These are phyloP conservation scores for Magallana ariakensis DNA, from an alignment of 1,140 invertebrate genomes.

Conservation along the genomic window DNA sequence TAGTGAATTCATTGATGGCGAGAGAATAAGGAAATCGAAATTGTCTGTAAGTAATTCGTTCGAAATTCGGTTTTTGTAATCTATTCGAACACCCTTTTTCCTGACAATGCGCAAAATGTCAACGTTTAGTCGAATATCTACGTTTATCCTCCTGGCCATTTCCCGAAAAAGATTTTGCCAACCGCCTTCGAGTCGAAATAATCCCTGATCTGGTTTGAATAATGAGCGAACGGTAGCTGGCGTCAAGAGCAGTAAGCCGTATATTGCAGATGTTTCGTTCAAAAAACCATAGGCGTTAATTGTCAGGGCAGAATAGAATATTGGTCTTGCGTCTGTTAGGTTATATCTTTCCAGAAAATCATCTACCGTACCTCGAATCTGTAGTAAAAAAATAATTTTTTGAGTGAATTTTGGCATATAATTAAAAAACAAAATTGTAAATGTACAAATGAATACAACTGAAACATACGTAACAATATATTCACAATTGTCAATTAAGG, in stretches of 20 bases:
- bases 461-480: too few relatives aligned
- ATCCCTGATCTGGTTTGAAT: background rate
- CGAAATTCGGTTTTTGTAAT: background rate
- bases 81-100: background rate
- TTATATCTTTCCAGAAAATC: background rate
- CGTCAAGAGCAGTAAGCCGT: constrained; percentile 24
- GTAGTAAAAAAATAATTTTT: background rate
- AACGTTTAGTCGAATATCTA: constrained; percentile 10
- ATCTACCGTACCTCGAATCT: background rate
- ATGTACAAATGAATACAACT: too few relatives aligned
- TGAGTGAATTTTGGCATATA: background rate
- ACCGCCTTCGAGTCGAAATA: background rate
- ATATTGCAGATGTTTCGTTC: constrained; percentile 39
- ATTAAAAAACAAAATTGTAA: too few relatives aligned
- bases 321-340: background rate
- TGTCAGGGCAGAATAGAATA: background rate
- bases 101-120: background rate
- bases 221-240: background rate
- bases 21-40: constrained; percentile 43
- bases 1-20: constrained; percentile 26
- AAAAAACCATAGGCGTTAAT: constrained; percentile 26
- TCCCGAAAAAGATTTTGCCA: constrained; percentile 20
- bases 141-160: background rate
- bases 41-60: too few relatives aligned
- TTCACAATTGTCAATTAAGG: too few relatives aligned